Evolutionary conservation across 2,113 vertebrate species (phyloP).

Genomic region (Spilogale gracilis): DNA sequence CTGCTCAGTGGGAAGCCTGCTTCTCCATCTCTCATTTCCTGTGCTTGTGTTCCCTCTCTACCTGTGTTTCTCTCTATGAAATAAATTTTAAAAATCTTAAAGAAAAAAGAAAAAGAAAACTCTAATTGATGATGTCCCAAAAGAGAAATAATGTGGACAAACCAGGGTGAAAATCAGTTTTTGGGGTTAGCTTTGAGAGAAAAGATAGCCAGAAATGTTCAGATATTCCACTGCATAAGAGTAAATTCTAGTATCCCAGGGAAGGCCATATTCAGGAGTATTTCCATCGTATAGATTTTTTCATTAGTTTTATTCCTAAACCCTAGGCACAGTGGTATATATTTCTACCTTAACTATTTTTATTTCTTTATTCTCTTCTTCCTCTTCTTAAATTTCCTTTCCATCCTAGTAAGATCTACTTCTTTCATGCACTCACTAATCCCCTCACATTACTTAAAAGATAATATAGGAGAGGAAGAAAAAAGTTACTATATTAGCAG

Average conservation of each 20-base stretch:
- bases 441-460: background rate
- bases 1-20: no score
- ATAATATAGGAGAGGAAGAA: background rate
- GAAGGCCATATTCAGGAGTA: background rate
- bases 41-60: no score
- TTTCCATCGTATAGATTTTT: background rate
- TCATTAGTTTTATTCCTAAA: background rate
- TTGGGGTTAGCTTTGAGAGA: background rate
- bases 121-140: background rate
- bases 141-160: background rate
- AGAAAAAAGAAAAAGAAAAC: background rate
- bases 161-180: background rate
- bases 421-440: background rate
- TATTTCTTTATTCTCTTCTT: background rate
- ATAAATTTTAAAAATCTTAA: no score
- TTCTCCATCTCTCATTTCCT: no score
- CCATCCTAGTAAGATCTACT: background rate
- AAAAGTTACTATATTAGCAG: background rate
- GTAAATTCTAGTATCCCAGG: background rate
- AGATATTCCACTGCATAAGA: background rate
- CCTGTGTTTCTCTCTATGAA: no score
- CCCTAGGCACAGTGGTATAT: background rate
- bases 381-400: background rate
- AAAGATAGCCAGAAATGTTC: background rate
- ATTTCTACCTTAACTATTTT: background rate